Base-by-base conservation (phyloP, 1,140 invertebrate species). In the Helicoverpa zea region DNA sequence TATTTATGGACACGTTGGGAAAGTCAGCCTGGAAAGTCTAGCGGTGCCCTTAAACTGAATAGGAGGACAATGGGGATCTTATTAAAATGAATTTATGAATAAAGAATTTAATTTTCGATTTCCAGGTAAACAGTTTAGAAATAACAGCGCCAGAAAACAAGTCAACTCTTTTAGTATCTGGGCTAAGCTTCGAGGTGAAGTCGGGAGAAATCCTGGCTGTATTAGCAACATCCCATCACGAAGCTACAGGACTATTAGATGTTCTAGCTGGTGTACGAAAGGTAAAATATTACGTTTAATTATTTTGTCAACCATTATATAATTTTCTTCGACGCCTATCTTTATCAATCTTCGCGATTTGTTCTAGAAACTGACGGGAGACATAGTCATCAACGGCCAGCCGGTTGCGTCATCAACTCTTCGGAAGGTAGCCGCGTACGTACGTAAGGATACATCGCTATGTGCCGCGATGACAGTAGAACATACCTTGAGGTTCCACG, bases 121-220 rank as follows among this genome's bases (percentile, higher is more conserved):
- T 94, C 7, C 86, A 96, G 95, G 94, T 96, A 47, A 95, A 95
- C 86, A 95, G 91, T 89, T 88, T 96, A 93, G 95, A 96, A 91
- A 95, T 96, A 80, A 95, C 95, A n/a, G 94, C 95, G 43, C 94
- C 93, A 2, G 92, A 94, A 23, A 95, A 95, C 84, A 95, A 94
- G 81, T 95, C 94, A 12, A 95, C 94, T 63, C 81, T 95, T n/a
- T 85, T 95, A 7, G 94, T 95, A 5, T 95, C 94, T 0, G 94
- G 93, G 4, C 83, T 95, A 14, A 95, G 92, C 85, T 95, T 94
- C 83, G 92, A 99, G 93, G 98, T 98, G 7, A 97, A 97, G 78
- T 98, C 98, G 0, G 98, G 98, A 5, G 98, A 99, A 95, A 96
- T 99, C 13, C 93, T 99, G 77, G 98, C 98, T 0, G 96, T 99